phyloP scores from a whole-genome alignment of 2,888 invertebrate genomes.

The Prosopocoilus inquinatus region DNA sequence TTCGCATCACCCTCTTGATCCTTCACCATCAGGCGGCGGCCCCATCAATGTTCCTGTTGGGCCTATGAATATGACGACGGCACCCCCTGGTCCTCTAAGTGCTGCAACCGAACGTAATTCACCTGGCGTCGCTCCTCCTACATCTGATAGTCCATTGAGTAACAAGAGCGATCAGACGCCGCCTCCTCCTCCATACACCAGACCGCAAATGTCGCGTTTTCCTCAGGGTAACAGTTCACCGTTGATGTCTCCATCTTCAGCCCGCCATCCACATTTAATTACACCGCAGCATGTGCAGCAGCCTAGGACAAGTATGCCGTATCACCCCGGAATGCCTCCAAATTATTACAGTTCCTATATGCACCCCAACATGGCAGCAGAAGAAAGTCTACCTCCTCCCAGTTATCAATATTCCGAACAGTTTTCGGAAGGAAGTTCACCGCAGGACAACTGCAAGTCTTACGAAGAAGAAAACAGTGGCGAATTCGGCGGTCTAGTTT shows the following conservation, averaged over 20 bases:
- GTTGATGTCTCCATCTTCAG: not conserved
- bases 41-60: conserved; percentile 48
- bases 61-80: conserved; percentile 13
- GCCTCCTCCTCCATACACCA: conserved; percentile 43
- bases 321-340: conserved; percentile 52
- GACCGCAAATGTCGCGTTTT: conserved; percentile 43
- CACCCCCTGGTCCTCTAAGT: conserved; percentile 11
- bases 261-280: conserved; percentile 27
- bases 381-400: conserved; percentile 43
- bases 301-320: conserved; percentile 47
- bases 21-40: conserved; percentile 57
- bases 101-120: conserved; percentile 36
- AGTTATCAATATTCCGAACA: conserved; percentile 44
- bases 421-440: conserved; percentile 18
- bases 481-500: conserved; percentile 87
- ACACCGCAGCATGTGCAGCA: conserved; percentile 14
- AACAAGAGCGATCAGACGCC: conserved; percentile 32
- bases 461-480: conserved; percentile 56
- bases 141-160: conserved; percentile 46
- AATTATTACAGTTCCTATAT: conserved; percentile 52
- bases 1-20: conserved; percentile 54
- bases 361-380: conserved; percentile 42
- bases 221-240: conserved; percentile 28
- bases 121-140: conserved; percentile 46
- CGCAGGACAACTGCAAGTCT: conserved; percentile 26